These are phyloP conservation scores for Xestia rhomboidea DNA, from an alignment of 2,888 invertebrate species.

Conservation along the genomic window DNA sequence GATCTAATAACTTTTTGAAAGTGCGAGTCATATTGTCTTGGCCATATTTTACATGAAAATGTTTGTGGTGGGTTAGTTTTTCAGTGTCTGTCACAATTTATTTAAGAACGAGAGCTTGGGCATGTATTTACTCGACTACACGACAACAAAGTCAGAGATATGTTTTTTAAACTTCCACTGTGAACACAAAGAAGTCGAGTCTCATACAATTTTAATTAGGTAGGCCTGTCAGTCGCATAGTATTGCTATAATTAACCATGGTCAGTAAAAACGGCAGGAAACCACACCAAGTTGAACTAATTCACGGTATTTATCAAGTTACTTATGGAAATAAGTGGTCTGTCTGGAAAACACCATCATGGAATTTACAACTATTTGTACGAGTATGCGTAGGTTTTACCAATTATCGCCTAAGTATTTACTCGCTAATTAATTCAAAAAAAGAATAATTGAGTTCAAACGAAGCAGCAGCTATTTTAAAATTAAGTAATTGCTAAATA, in stretches of 20 bases:
- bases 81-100: neutral
- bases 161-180: neutral
- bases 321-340: conserved; percentile 24
- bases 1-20: too few species aligned
- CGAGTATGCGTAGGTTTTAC: neutral
- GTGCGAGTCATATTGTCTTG: too few species aligned
- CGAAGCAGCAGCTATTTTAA: neutral
- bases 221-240: conserved; percentile 22
- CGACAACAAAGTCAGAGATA: neutral
- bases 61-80: too few species aligned
- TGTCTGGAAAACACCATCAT: conserved; percentile 4
- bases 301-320: conserved; percentile 39
- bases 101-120: neutral
- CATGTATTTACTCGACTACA: neutral
- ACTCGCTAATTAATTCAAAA: neutral
- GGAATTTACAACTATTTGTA: conserved; percentile 4
- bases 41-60: too few species aligned
- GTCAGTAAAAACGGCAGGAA: neutral
- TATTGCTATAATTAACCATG: conserved; percentile 25
- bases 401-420: conserved; percentile 9
- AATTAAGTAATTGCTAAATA: too few species aligned
- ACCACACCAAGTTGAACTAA: conserved; percentile 9
- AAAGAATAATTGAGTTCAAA: neutral
- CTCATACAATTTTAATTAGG: conserved; percentile 36
- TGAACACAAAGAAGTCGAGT: neutral